Evolutionary conservation across 1,140 invertebrate species (phyloP), one percentile per base, ranked within the genome.

Genomic region (Drosophila albomicans): DNA sequence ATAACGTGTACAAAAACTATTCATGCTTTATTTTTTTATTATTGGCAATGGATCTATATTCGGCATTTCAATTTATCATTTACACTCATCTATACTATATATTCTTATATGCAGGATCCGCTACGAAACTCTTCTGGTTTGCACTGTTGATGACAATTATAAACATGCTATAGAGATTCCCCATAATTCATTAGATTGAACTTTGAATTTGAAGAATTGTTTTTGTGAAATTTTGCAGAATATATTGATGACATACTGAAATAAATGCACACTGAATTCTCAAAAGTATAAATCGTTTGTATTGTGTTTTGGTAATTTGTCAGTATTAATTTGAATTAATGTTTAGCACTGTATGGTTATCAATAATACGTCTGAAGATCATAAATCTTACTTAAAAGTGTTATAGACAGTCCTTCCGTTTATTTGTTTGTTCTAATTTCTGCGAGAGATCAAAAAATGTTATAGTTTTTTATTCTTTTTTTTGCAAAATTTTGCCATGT

Each of bases 301-400:
- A 25, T 49, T 49, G 48, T 49, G 16, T 28, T 43, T 43, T 49
- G 15, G 6, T 20, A 49, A 49, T 49, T 49, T 49, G 48, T 49
- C 48, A 49, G 48, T 15, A 25, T 49, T 49, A 20, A 49, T 49
- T 49, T 49, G 20, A 25, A 49, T 49, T 25, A 49, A 25, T 25
- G 4, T 25, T 49, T 25, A 49, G 25, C 20, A 25, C 16, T 11
- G 16, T 15, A 49, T 25, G 8, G 11, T 11, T 25, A 49, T 25
- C 48, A 49, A 25, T 49, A 25, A 5, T 10, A 28, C 10, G 25
- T 6, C 3, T 49, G 15, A 20, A 25, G 16, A 49, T 11, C 20
- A 11, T 49, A 11, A 49, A 49, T 43, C 41, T 13, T 13, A 13
- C n/a, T 13, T n/a, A 43, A 25, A 13, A 13, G 41, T 5, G 41